These are phyloP conservation scores for Drosophila mulleri DNA, from an alignment of 2,888 invertebrate genomes.

Conservation along the genomic window DNA sequence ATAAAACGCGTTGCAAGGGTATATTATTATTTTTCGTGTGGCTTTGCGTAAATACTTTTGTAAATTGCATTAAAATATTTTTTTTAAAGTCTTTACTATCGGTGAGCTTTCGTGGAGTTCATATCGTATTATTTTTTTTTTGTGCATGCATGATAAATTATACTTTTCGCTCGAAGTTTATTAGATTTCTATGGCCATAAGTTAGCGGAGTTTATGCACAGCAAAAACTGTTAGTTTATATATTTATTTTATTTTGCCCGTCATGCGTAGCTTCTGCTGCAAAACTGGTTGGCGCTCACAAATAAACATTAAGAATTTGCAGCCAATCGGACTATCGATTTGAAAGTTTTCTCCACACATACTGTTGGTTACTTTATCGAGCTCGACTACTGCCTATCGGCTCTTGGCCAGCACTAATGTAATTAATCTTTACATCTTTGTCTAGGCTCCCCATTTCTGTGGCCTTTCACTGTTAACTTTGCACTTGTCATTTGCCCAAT, in stretches of 20 bases:
- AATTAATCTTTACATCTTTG: slow-evolving; percentile 6
- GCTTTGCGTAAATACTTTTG: slow-evolving; percentile 21
- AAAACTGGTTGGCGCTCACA: slow-evolving; percentile 17
- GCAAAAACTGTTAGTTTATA: slow-evolving; percentile 23
- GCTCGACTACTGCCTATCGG: background rate
- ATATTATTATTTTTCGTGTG: background rate
- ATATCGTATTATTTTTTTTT: background rate
- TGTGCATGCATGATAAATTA: slow-evolving; percentile 26
- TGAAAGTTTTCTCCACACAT: background rate
- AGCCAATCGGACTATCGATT: slow-evolving; percentile 6
- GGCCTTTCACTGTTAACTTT: slow-evolving; percentile 33
- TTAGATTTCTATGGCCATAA: slow-evolving; percentile 20
- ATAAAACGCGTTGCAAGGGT: background rate
- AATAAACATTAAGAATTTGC: background rate
- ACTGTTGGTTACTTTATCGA: background rate
- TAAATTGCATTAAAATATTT: slow-evolving; percentile 53
- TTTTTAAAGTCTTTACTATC: background rate
- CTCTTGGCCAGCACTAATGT: slow-evolving; percentile 2
- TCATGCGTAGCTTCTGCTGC: slow-evolving; percentile 7
- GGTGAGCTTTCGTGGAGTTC: slow-evolving; percentile 10
- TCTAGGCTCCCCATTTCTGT: slow-evolving; percentile 4
- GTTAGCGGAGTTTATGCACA: slow-evolving; percentile 23
- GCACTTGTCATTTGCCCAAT: slow-evolving; percentile 50
- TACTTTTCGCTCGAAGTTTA: slow-evolving; percentile 28
- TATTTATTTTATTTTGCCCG: slow-evolving; percentile 10